Conservation (phyloP, 2,888 invertebrate genomes). For the Ophion ventricosus region DNA sequence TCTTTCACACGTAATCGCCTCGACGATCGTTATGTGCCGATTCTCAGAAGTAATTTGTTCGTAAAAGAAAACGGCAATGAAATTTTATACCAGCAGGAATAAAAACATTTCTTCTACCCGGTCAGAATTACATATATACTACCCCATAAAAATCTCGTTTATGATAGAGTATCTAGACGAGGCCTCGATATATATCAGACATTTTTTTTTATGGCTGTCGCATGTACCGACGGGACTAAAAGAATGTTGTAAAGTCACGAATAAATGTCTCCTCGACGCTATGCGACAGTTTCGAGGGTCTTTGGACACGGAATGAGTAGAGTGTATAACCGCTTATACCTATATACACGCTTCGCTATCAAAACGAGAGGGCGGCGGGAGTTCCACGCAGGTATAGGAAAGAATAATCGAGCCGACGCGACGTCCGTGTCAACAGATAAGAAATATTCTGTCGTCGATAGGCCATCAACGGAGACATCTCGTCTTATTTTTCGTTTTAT, state of each 20-base stretch:
- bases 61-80: neutral
- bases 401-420: constrained; percentile 59
- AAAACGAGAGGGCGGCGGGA: constrained; percentile 20
- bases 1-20: neutral
- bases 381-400: constrained; percentile 10
- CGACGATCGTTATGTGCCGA: neutral
- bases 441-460: constrained; percentile 45
- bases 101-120: neutral
- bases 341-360: constrained; percentile 39
- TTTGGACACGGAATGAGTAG: constrained; percentile 36
- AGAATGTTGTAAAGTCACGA: constrained; percentile 61
- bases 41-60: neutral
- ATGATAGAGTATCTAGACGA: constrained; percentile 48
- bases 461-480: constrained; percentile 26
- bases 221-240: constrained; percentile 21
- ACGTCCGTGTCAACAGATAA: constrained; percentile 65
- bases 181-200: constrained; percentile 40
- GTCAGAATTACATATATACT: constrained; percentile 3
- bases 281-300: constrained; percentile 45
- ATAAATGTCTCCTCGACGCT: constrained; percentile 39
- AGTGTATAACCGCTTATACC: constrained; percentile 36
- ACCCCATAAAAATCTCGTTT: constrained; percentile 43
- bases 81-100: neutral
- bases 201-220: constrained; percentile 58
- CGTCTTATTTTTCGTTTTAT: constrained; percentile 11